Conservation (phyloP, 2,797 vertebrate species). For the Pagetopsis macropterus region DNA sequence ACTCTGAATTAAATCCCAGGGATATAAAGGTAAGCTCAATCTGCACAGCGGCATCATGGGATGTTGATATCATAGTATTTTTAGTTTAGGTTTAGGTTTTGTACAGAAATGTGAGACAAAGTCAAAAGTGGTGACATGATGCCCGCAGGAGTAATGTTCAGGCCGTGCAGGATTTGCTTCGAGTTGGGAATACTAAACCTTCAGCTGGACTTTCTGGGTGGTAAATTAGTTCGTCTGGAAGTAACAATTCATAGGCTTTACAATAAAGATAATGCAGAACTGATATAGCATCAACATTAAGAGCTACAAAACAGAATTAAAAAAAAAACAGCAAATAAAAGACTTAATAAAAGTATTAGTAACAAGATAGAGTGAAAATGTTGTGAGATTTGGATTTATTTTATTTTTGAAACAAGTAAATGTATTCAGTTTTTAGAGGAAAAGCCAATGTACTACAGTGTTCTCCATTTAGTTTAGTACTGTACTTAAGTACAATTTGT, state of each 20-base stretch:
- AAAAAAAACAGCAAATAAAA: neutral
- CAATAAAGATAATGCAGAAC: no score
- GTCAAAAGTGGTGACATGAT: constrained; percentile 11
- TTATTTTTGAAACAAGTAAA: neutral
- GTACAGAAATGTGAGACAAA: constrained; percentile 27
- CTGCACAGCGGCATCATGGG: constrained; percentile 32
- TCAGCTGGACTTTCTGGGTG: neutral
- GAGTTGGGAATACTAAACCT: neutral
- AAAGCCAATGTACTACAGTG: neutral
- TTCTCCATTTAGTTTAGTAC: neutral
- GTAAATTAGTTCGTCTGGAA: neutral
- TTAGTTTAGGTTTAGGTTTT: constrained; percentile 9
- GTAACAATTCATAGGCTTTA: neutral
- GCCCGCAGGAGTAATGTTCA: constrained; percentile 6
- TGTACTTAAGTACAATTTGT: neutral
- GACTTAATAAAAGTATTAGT: neutral
- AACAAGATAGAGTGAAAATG: neutral
- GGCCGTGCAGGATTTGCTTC: constrained; percentile 3
- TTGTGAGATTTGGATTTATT: neutral
- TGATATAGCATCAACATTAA: neutral
- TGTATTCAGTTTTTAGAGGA: neutral
- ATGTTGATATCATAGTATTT: constrained; percentile 29
- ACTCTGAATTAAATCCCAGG: constrained; percentile 69
- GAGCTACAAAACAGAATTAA: neutral
- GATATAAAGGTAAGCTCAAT: constrained; percentile 56